Base-by-base conservation (phyloP, 1,140 invertebrate genomes). In the Drosophila ambigua region DNA sequence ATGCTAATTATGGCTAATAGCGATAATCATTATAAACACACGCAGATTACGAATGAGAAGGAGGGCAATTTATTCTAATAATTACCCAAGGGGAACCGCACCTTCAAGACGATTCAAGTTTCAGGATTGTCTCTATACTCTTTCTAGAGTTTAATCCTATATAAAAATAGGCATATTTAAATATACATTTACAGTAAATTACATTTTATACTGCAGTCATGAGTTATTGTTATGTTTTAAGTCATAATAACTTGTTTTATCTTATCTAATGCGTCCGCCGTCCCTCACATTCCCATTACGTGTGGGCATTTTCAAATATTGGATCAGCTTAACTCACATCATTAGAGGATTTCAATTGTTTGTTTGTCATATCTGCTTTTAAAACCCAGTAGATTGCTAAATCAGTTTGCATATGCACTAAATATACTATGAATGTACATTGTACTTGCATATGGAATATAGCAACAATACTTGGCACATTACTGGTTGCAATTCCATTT, bases 1-100 rank as follows among this genome's bases (percentile, higher is more conserved):
- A 26, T 57, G 64, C 48, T 69, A 69, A 69, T 41, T 49, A 69
- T 43, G 43, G 64, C 48, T 69, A 69, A 69, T 41, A 49, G 68
- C 35, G 66, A 26, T 69, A 69, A 68, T 69, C 57, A 20, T 20
- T 69, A 45, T 57, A 68, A 69, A 68, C 43, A 44, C 20, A 26
- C 35, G 35, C 43, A 49, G 51, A 20, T 31, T 68, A 69, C 31
- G 64, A 11, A 24, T 57, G 9, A 35, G 31, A 11, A 35, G 9
- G 3, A 35, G 31, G 9, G 9, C 49, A 4, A 50, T 68, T 57
- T 49, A 52, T 26, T 23, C 41, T 35, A 20, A 23, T 46, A 67
- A 68, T 68, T 68, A 44, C 16, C 54, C 31, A 9, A 62, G 4
- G 31, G 3, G 20, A 20, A 28, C 1, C 1, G 46, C n/a, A 24